Evolutionary conservation across 2,797 vertebrate species (phyloP).

Genomic region (Emys orbicularis): DNA sequence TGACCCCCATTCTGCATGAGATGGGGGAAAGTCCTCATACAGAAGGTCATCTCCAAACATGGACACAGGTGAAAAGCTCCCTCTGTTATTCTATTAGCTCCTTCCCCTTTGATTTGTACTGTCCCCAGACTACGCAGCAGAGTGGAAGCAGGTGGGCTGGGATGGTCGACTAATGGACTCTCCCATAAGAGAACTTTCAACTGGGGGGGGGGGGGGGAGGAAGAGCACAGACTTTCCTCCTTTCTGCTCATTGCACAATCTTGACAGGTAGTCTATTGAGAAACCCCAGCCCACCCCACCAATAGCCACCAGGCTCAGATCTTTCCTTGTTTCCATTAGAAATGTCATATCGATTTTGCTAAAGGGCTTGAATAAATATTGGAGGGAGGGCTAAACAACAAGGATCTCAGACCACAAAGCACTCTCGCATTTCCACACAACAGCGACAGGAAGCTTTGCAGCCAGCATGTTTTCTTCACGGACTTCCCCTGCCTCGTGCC

Average conservation of each 20-base stretch:
- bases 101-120: not conserved
- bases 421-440: slow-evolving; percentile 17
- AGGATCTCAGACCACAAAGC: not conserved
- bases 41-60: too few relatives aligned
- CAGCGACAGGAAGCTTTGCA: not conserved
- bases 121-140: not conserved
- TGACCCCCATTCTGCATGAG: too few relatives aligned
- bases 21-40: too few relatives aligned
- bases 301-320: not conserved
- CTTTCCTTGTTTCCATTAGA: slow-evolving; percentile 27
- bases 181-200: not conserved
- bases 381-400: not conserved
- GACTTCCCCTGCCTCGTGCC: not conserved
- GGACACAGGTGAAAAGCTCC: too few relatives aligned
- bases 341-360: slow-evolving; percentile 7
- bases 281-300: not conserved
- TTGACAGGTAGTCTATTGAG: not conserved
- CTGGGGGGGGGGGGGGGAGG: not conserved
- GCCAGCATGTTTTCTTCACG: not conserved
- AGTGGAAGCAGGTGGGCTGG: not conserved
- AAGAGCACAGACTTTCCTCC: slow-evolving; percentile 2
- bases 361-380: not conserved
- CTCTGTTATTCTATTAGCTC: too few relatives aligned
- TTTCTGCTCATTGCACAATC: not conserved
- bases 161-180: not conserved